These are phyloP conservation scores for Platysteira castanea DNA, from an alignment of 2,113 vertebrate species.

Conservation along the genomic window DNA sequence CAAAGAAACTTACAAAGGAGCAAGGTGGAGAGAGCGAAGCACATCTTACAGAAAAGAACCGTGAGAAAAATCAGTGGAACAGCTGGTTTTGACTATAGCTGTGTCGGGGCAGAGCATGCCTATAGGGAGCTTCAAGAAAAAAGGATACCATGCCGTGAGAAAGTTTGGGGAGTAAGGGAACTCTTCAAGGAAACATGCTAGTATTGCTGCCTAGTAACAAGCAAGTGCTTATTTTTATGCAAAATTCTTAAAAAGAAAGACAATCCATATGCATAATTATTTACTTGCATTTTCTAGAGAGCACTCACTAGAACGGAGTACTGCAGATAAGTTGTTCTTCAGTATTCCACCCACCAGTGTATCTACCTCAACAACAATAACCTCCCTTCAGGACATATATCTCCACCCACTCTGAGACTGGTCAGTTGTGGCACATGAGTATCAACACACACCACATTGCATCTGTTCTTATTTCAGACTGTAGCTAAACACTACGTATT, in stretches of 20 bases:
- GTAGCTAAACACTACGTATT: background rate
- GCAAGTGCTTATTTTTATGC: background rate
- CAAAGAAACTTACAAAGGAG: background rate
- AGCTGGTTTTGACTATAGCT: background rate
- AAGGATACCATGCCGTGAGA: rapidly evolving
- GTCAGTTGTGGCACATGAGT: background rate
- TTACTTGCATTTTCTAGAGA: background rate
- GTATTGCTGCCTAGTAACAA: background rate
- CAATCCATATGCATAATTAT: background rate
- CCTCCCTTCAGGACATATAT: background rate
- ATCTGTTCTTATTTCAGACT: background rate
- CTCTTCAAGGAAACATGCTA: background rate
- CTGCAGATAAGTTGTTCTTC: background rate
- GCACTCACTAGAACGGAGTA: background rate
- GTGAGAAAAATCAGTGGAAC: background rate
- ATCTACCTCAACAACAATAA: background rate
- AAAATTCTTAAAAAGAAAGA: background rate
- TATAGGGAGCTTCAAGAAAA: background rate
- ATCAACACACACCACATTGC: background rate
- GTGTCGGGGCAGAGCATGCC: background rate
- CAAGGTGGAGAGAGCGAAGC: background rate
- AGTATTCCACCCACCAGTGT: background rate
- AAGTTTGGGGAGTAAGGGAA: background rate
- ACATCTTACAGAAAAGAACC: background rate
- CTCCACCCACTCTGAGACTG: background rate